Conservation (phyloP, 64 coral and sea anemone genomes). For the Montipora cactus region DNA sequence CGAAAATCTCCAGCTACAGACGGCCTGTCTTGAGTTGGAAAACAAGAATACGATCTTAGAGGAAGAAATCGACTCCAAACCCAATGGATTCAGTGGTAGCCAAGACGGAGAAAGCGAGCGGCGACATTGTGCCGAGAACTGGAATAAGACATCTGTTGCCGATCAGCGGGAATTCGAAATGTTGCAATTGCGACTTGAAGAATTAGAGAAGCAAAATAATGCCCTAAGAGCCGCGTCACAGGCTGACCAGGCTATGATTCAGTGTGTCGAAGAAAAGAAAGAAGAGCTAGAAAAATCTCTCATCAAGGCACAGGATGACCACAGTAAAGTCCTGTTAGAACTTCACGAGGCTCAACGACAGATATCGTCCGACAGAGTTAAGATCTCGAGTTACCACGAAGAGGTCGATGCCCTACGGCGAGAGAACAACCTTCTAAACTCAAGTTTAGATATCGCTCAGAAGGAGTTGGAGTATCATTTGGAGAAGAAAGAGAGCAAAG, state of each 20-base stretch:
- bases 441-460: constrained; percentile 80
- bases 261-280: constrained; percentile 76
- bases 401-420: constrained; percentile 81
- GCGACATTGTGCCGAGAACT: background rate
- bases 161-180: constrained; percentile 61
- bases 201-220: constrained; percentile 80
- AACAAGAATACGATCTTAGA: constrained; percentile 73
- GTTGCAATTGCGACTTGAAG: constrained; percentile 67
- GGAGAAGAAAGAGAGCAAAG: constrained; percentile 35
- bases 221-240: constrained; percentile 61
- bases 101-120: background rate
- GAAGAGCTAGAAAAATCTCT: constrained; percentile 78
- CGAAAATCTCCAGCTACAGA: constrained; percentile 85
- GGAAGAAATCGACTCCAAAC: constrained; percentile 20
- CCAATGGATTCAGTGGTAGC: background rate
- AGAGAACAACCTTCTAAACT: constrained; percentile 84
- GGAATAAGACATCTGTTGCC: constrained; percentile 23
- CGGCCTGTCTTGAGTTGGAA: constrained; percentile 81
- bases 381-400: constrained; percentile 83
- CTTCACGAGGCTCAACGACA: constrained; percentile 85
- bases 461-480: constrained; percentile 79
- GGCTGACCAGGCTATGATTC: constrained; percentile 84
- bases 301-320: constrained; percentile 57
- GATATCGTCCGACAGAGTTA: constrained; percentile 74
- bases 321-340: constrained; percentile 73